These are phyloP conservation scores for Heliconius charithonia DNA, from an alignment of 2,888 invertebrate genomes.

Conservation along the genomic window DNA sequence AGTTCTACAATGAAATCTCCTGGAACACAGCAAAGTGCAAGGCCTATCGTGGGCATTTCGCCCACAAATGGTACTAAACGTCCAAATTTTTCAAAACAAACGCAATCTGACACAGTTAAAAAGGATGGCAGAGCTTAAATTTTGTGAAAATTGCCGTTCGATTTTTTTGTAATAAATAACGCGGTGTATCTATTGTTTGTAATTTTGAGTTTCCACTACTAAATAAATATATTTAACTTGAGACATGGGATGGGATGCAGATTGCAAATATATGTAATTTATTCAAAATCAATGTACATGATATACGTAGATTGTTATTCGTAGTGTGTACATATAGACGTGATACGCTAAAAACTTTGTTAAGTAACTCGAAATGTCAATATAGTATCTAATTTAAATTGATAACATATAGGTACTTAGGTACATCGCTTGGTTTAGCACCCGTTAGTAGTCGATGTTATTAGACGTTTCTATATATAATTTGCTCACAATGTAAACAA, in stretches of 20 bases:
- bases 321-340: slow-evolving; percentile 43
- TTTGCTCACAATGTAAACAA: slow-evolving; percentile 48
- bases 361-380: slow-evolving; percentile 25
- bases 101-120: slow-evolving; percentile 43
- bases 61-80: slow-evolving; percentile 36
- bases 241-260: background rate
- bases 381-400: slow-evolving; percentile 10
- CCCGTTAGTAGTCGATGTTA: slow-evolving; percentile 10
- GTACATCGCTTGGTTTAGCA: slow-evolving; percentile 26
- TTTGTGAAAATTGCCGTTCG: background rate
- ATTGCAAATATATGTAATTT: background rate
- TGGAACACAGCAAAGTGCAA: slow-evolving; percentile 26
- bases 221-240: background rate
- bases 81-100: slow-evolving; percentile 35
- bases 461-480: slow-evolving; percentile 33
- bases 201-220: background rate
- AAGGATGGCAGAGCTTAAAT: slow-evolving; percentile 56
- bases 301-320: slow-evolving; percentile 37
- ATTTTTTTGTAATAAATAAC: background rate
- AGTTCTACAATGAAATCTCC: slow-evolving; percentile 29
- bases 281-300: background rate
- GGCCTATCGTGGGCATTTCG: slow-evolving; percentile 21
- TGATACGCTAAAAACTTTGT: slow-evolving; percentile 18
- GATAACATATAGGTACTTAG: slow-evolving; percentile 22
- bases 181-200: background rate